Evolutionary conservation across 2,113 vertebrate genomes (phyloP).

Genomic region (Pteropus alecto): DNA sequence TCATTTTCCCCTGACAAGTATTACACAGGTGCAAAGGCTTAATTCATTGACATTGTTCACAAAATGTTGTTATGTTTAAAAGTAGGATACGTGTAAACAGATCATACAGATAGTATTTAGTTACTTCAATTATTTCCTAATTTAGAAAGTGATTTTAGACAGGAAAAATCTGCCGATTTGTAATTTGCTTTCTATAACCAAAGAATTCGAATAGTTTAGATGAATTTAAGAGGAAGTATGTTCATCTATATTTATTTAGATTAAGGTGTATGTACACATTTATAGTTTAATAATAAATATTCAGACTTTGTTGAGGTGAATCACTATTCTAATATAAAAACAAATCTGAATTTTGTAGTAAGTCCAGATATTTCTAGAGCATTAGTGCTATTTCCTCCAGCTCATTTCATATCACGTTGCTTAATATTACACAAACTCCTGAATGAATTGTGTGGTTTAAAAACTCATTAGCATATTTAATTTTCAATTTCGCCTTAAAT

Average conservation of each 20-base stretch:
- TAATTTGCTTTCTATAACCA: background rate
- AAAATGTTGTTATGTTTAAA: background rate
- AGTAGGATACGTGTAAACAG: background rate
- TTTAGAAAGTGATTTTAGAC: background rate
- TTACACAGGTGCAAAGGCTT: background rate
- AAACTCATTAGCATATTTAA: background rate
- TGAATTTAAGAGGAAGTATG: background rate
- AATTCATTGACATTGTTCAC: background rate
- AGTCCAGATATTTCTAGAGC: background rate
- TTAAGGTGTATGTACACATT: background rate
- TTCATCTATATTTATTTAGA: background rate
- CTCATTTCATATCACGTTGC: background rate
- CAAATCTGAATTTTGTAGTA: background rate
- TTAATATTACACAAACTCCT: background rate
- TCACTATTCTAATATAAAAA: background rate
- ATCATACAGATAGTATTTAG: background rate
- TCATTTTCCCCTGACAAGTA: slow-evolving; percentile 31
- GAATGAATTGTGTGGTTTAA: background rate
- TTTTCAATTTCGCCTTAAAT: background rate
- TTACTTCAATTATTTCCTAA: background rate
- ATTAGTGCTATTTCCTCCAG: background rate
- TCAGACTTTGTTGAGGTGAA: background rate
- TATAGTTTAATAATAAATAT: background rate
- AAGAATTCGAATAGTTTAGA: background rate
- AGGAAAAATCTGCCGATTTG: background rate